These are phyloP conservation scores for Spheniscus humboldti DNA, from an alignment of 2,797 vertebrate genomes.

Conservation along the genomic window DNA sequence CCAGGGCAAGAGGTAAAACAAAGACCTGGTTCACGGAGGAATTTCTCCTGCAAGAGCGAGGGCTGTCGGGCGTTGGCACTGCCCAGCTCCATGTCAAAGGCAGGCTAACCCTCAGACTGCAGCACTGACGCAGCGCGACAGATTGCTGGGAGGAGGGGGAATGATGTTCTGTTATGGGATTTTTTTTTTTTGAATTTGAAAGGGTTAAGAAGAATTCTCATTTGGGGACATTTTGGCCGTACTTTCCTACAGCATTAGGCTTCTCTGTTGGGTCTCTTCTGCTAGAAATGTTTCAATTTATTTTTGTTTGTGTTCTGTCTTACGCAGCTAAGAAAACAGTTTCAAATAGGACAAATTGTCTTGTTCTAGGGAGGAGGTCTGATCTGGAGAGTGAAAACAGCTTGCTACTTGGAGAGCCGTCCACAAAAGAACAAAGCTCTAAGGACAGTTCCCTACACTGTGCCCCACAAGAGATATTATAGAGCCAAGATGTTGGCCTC, in stretches of 20 bases:
- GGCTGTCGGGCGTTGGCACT: background rate
- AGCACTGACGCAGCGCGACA: background rate
- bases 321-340: constrained; percentile 67
- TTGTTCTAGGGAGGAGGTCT: constrained; percentile 45
- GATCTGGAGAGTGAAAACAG: constrained; percentile 31
- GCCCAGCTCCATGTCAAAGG: background rate
- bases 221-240: background rate
- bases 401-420: constrained; percentile 10
- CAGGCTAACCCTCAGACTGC: background rate
- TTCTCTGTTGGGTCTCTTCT: constrained; percentile 29
- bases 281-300: constrained; percentile 30
- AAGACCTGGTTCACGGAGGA: background rate
- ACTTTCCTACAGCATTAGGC: background rate
- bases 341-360: constrained; percentile 53
- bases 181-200: background rate
- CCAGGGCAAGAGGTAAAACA: background rate
- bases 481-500: background rate
- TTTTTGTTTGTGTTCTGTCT: constrained; percentile 61
- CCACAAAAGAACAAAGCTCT: background rate
- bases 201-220: background rate
- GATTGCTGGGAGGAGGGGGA: background rate
- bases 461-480: background rate
- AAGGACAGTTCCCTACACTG: background rate
- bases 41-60: background rate
- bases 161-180: background rate